A percentile compares a stretch with the other conserved stretches of the same genome.
These are phyloP conservation scores for Leptodactylus fallax DNA, from an alignment of 2,797 vertebrate species.

Conservation along the genomic window DNA sequence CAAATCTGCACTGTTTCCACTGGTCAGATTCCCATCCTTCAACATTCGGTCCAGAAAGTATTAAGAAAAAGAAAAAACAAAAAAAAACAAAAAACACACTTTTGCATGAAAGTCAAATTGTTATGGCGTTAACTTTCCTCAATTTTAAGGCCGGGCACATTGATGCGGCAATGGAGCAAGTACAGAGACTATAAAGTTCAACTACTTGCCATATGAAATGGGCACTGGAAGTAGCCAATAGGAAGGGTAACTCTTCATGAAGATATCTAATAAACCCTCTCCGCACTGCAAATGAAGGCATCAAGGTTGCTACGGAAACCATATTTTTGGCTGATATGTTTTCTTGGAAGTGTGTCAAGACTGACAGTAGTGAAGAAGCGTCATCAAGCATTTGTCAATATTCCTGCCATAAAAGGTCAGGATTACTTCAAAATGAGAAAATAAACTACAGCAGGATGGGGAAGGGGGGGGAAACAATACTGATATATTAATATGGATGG, in stretches of 20 bases:
- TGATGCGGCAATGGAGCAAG: background rate
- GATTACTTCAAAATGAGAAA: background rate
- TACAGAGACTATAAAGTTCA: background rate
- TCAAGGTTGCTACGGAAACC: constrained; percentile 43
- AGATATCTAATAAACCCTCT: background rate
- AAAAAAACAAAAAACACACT: constrained; percentile 14
- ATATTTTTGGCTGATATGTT: constrained; percentile 33
- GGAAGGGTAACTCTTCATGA: background rate
- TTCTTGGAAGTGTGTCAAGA: constrained; percentile 28
- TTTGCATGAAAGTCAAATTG: constrained; percentile 37
- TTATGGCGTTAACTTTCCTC: background rate
- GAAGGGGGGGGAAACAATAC: background rate
- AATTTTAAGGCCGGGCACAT: background rate
- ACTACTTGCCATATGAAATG: background rate
- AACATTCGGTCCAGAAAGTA: background rate
- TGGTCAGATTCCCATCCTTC: constrained; percentile 26
- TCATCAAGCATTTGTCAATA: background rate
- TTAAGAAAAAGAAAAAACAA: background rate
- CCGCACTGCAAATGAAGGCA: constrained; percentile 14
- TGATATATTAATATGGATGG: no score
- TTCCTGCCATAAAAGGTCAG: constrained; percentile 16
- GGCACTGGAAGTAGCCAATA: background rate
- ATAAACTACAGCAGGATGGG: background rate
- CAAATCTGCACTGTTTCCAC: background rate
- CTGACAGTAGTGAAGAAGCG: background rate